Base-by-base conservation (phyloP, 1,140 invertebrate species). In the Gyrodactylus bullatarudis region DNA sequence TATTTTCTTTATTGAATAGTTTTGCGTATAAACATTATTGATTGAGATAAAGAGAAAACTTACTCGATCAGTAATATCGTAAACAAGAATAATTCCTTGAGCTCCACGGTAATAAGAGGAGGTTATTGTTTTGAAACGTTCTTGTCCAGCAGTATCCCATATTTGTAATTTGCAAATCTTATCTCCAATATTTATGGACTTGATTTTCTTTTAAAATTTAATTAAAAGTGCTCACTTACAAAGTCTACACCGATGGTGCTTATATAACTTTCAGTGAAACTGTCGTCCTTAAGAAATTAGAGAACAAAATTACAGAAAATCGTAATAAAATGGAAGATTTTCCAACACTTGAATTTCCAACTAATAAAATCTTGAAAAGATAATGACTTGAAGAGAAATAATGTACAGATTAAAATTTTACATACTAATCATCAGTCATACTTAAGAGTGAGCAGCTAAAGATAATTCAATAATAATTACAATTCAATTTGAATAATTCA, bases 141-240 rank as follows among this genome's bases (percentile, higher is more conserved):
- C 91, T 81, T 96, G 91, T 0, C 91, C 89, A 0, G 89, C 84
- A 16, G 91, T 96, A 80, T 95, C 91, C 91, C 91, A 95, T 22
- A 74, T 74, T 86, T 98, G 93, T 78, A 97, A 84, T 84, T 99
- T 99, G 84, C 98, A 97, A 78, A 91, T 95, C 84, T 99, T 97
- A 69, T 89, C 91, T 82, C 97, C 92, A 81, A 97, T 84, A 82
- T 97, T 91, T 82, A 99, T 95, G 75, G 94, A 97, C 82, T 93
- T 86, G 82, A 98, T 98, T 91, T 98, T 98, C 88, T 89, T 83
- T 71, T 1, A 71, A 71, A 25, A 8, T 8, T 8, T 71, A 71
- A 71, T 25, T 25, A 8, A 26, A 25, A 25, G 21, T 71, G 1
- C 16, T 16, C 2, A 21, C 27, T 20, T 68, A 73, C 26, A 54